Evolutionary conservation across 1,140 invertebrate species (phyloP).

Genomic region (Parapsyche elsis): DNA sequence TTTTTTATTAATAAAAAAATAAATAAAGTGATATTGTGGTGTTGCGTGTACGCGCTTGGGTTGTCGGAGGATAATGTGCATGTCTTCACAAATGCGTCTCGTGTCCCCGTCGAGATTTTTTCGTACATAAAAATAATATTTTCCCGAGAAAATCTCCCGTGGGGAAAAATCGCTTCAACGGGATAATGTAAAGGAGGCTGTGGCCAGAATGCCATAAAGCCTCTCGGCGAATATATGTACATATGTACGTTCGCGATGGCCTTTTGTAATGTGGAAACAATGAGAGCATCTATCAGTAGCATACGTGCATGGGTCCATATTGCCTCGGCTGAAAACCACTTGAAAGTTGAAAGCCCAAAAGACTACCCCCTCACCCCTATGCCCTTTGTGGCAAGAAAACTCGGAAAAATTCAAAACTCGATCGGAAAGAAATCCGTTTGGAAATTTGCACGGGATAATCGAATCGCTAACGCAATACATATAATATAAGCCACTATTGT

Average conservation of each 20-base stretch:
- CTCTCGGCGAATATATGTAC: not conserved
- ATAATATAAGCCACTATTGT: not conserved
- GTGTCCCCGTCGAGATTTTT: conserved; percentile 2
- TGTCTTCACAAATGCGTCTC: conserved; percentile 4
- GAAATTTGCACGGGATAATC: not conserved
- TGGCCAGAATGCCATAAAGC: conserved; percentile 17
- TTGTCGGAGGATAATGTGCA: conserved; percentile 1
- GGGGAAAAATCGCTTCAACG: conserved; percentile 22
- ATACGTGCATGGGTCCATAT: conserved; percentile 11
- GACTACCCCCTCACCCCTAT: not conserved
- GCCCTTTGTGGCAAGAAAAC: no score
- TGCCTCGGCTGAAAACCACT: conserved; percentile 18
- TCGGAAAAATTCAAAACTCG: no score
- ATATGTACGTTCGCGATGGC: conserved; percentile 21
- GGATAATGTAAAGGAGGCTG: conserved; percentile 29
- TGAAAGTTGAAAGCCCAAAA: conserved; percentile 4
- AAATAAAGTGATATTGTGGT: not conserved
- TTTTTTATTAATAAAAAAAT: not conserved
- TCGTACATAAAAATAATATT: conserved; percentile 6
- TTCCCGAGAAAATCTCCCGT: conserved; percentile 14
- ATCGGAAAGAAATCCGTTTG: no score
- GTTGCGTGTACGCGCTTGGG: not conserved
- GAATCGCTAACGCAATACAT: not conserved
- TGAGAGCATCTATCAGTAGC: conserved; percentile 32
- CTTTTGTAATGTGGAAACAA: conserved; percentile 45